Percentiles rank a stretch among this genome's conserved stretches.
These are phyloP conservation scores for Poecile montanus DNA, from an alignment of 2,797 vertebrate genomes.

Conservation along the genomic window DNA sequence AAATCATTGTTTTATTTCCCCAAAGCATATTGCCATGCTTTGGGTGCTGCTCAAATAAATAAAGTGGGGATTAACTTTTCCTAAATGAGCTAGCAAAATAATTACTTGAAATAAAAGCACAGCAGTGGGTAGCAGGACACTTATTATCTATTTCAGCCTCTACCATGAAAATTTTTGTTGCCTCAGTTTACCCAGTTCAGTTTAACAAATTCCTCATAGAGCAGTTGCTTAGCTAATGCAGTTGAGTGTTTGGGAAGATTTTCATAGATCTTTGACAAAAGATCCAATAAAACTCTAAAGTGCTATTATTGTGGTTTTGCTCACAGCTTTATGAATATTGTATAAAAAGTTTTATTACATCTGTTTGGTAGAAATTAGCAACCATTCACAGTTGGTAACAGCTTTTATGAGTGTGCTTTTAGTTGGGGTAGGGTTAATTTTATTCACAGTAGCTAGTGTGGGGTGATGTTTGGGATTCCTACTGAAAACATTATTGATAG, in stretches of 20 bases:
- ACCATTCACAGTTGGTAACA: slow-evolving; percentile 4
- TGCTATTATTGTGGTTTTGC: background rate
- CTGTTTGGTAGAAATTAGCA: slow-evolving; percentile 37
- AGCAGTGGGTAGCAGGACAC: background rate
- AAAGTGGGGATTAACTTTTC: background rate
- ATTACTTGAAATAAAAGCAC: background rate
- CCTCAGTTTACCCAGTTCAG: background rate
- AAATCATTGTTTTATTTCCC: background rate
- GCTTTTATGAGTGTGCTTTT: background rate
- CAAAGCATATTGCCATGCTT: background rate
- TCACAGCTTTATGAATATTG: background rate
- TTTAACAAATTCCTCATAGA: background rate
- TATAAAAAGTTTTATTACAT: background rate
- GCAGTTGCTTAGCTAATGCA: background rate
- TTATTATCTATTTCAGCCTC: background rate
- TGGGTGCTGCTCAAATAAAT: background rate
- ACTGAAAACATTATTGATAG: background rate
- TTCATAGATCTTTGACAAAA: background rate
- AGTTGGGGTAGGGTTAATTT: background rate
- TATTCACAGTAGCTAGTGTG: background rate
- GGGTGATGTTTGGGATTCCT: background rate
- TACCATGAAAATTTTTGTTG: background rate
- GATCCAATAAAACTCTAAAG: background rate
- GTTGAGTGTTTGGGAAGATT: background rate
- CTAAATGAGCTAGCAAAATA: background rate